Evolutionary conservation across 2,888 invertebrate species (phyloP).

Genomic region (Altica lythri): DNA sequence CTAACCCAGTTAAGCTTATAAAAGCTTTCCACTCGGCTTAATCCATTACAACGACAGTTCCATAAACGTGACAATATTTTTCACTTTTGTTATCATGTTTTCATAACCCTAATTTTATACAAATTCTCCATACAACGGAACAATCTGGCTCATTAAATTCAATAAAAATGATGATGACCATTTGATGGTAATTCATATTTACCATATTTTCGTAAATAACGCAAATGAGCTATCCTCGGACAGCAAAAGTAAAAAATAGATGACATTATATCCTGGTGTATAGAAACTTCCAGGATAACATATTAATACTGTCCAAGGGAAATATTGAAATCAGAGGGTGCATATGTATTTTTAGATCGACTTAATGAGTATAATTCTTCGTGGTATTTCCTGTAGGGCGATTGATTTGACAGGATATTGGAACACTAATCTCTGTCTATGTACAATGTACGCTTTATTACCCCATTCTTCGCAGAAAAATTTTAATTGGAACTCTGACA

Average conservation of each 20-base stretch:
- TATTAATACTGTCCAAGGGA: constrained; percentile 55
- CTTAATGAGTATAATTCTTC: constrained; percentile 55
- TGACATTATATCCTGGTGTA: constrained; percentile 52
- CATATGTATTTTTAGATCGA: constrained; percentile 55
- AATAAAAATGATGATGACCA: constrained; percentile 46
- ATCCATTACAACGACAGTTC: no score
- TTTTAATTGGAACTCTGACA: constrained; percentile 25
- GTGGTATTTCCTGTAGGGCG: constrained; percentile 51
- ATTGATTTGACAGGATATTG: constrained; percentile 54
- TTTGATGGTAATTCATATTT: constrained; percentile 40
- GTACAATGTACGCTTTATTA: constrained; percentile 29
- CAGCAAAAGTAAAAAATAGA: constrained; percentile 49
- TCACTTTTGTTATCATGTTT: constrained; percentile 27
- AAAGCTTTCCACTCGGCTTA: no score
- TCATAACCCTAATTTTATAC: constrained; percentile 25
- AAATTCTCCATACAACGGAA: constrained; percentile 29
- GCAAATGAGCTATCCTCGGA: constrained; percentile 41
- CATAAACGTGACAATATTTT: no score
- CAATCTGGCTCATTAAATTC: constrained; percentile 42
- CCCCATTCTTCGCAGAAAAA: constrained; percentile 25
- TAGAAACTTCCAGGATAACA: constrained; percentile 51
- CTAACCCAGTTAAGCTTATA: no score
- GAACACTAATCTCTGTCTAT: constrained; percentile 54
- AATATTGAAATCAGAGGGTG: constrained; percentile 56
- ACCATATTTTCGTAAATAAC: constrained; percentile 39